Base-by-base conservation (phyloP, 2,797 vertebrate genomes). In the Octomys mimax region DNA sequence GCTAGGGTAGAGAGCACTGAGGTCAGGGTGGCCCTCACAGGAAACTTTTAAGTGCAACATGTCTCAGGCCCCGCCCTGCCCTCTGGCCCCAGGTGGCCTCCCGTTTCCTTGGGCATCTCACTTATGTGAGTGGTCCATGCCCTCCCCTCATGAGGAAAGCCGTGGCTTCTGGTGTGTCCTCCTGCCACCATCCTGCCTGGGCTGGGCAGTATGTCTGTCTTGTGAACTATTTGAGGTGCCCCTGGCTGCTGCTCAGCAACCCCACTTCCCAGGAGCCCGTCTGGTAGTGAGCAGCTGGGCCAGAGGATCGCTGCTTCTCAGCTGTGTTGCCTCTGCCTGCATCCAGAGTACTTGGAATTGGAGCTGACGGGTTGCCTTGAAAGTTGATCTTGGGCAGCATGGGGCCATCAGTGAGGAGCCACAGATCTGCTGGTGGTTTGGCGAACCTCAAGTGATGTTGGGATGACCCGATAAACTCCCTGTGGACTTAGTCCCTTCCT, bases 21-120 rank as follows among this genome's bases (percentile, higher is more conserved):
- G 82, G 75, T 93, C 90, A 87, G 59, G 54, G 62, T 70, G 77
- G 19, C n/a, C 77, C 59, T 83, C 86, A 94, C 39, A 49, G 66
- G 66, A 57, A 86, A 49, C 89, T 85, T 83, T 31, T 49, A 84
- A 49, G 22, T n/a, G 31, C 52, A 46, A 33, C 39, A 75, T 62
- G 5, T 49, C 71, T 61, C 6, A 8, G 70, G 36, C 87, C 80
- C 33, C 12, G 31, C 18, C 75, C 16, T 85, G 21, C 28, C 42
- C 31, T 88, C 49, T 89, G 84, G 39, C 54, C 39, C 87, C 21
- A 28, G 12, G 81, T 49, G 91, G 4, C 61, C 92, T 68, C 61
- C 54, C 33, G 46, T 93, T 91, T 82, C 88, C 4, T 64, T 84
- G 66, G 54, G 49, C 8, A 0, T 36, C 14, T 89, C n/a, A 59